A percentile compares a stretch with the other conserved stretches of the same genome.
phyloP scores from a whole-genome alignment of 2,113 vertebrate genomes.

The Oreochromis tanganicae region DNA sequence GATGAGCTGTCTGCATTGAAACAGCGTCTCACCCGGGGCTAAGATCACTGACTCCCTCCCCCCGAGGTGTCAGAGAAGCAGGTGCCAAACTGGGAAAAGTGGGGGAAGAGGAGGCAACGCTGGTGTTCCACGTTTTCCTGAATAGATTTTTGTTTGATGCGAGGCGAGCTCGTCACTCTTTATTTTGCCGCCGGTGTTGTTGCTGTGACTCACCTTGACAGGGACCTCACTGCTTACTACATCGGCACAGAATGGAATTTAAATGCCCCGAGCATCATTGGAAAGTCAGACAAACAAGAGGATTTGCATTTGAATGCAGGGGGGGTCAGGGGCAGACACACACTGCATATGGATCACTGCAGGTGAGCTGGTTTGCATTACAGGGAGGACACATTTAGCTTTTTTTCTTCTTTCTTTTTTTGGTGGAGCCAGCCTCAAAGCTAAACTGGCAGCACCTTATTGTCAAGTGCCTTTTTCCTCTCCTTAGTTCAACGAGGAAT shows the following conservation, averaged over 20 bases:
- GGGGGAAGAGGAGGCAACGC: background rate
- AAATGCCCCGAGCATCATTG: background rate
- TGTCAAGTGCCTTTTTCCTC: background rate
- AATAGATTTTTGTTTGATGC: background rate
- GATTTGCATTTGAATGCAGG: conserved; percentile 10
- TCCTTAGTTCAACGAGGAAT: background rate
- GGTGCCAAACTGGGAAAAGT: background rate
- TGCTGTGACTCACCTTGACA: conserved; percentile 1
- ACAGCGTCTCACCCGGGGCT: conserved; percentile 14
- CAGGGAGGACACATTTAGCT: background rate
- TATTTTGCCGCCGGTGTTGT: background rate
- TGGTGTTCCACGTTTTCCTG: background rate
- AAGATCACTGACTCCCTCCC: conserved; percentile 11
- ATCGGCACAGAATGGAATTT: background rate
- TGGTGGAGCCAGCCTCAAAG: background rate
- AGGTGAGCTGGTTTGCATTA: background rate
- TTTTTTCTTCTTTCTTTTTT: background rate
- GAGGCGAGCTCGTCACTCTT: background rate
- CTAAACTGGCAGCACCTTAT: background rate
- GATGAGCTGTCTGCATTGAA: conserved; percentile 41
- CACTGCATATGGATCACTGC: conserved; percentile 1
- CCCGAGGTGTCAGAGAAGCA: background rate
- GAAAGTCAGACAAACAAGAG: conserved; percentile 14
- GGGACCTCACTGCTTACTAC: background rate
- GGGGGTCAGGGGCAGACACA: background rate